Conservation (phyloP, 2,113 vertebrate species). For the Gobiocypris rarus region DNA sequence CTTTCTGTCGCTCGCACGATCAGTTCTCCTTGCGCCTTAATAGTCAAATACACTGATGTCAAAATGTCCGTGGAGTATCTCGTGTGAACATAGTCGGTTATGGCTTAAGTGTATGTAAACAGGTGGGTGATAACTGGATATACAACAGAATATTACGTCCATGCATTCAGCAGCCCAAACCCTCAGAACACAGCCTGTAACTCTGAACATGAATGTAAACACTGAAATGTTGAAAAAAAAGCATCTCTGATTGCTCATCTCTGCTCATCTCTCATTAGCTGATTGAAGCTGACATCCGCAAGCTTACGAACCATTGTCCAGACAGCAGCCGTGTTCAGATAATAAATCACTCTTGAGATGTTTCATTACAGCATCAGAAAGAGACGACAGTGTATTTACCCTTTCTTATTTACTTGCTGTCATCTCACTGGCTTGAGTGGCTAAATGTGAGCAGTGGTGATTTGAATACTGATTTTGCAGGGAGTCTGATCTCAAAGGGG, state of each 20-base stretch:
- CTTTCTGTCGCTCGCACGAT: too few species aligned
- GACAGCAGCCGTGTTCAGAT: not conserved
- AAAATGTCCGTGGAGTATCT: too few species aligned
- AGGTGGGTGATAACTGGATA: too few species aligned
- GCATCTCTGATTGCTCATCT: too few species aligned
- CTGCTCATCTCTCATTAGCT: not conserved
- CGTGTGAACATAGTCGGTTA: too few species aligned
- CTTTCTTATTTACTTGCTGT: slow-evolving; percentile 59
- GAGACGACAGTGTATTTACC: slow-evolving; percentile 34
- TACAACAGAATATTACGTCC: too few species aligned
- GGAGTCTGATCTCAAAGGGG: not conserved
- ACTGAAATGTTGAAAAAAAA: not conserved
- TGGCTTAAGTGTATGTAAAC: too few species aligned
- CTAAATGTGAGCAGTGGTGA: slow-evolving; percentile 3
- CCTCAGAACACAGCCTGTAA: not conserved
- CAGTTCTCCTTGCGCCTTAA: too few species aligned
- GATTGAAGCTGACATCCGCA: not conserved
- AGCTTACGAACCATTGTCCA: not conserved
- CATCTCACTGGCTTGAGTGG: slow-evolving; percentile 3
- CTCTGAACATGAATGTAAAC: not conserved
- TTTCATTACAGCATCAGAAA: slow-evolving; percentile 65
- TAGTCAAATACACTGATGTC: too few species aligned
- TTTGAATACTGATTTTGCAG: slow-evolving; percentile 24
- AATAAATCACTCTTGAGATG: slow-evolving; percentile 53
- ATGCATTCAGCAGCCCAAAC: too few species aligned